Evolutionary conservation across 2,113 vertebrate genomes (phyloP), one percentile per base, ranked within the genome.

Genomic region (Choloepus hoffmanni): DNA sequence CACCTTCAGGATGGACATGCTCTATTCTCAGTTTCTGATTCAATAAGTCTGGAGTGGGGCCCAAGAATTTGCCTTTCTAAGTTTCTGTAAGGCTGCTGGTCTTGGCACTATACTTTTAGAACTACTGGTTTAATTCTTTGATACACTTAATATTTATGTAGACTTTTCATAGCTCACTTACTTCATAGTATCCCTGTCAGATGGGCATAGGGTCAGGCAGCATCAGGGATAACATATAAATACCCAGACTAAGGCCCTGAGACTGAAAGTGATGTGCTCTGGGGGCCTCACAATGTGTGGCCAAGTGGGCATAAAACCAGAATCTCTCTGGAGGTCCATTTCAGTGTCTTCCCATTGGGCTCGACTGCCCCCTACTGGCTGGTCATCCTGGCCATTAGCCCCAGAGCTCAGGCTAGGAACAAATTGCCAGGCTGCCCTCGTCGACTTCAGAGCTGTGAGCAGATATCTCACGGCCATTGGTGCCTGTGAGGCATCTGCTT

Each of bases 321-420:
- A 26, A 60, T 74, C 95, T 89, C 92, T 65, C 63, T 58, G 33
- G 53, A 60, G n/a, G 50, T 53, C 67, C 63, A 28, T 40, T 62
- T 83, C 43, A 19, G 40, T 40, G 50, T 28, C 50, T 91, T 96
- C 85, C 43, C 72, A 70, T 45, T 95, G 82, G 85, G 73, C 87
- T 82, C 13, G 94, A 81, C 90, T 90, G 92, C 90, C 90, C 96
- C 89, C 94, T 96, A 74, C 92, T 95, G 95, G 92, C 16, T 5
- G 11, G 30, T 73, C 43, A 62, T 92, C 6, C 3, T 43, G 81
- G 85, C 23, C n/a, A 23, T 65, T 79, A 23, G 50, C 48, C n/a
- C 7, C 0, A 14, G 23, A 43, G 60, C 26, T 81, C 50, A 26
- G 88, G 74, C 70, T 48, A 40, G 85, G 65, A 62, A 74, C 18